Evolutionary conservation across 2,888 invertebrate genomes (phyloP), one percentile per base, ranked within the genome.

Genomic region (Macrophya annulata): DNA sequence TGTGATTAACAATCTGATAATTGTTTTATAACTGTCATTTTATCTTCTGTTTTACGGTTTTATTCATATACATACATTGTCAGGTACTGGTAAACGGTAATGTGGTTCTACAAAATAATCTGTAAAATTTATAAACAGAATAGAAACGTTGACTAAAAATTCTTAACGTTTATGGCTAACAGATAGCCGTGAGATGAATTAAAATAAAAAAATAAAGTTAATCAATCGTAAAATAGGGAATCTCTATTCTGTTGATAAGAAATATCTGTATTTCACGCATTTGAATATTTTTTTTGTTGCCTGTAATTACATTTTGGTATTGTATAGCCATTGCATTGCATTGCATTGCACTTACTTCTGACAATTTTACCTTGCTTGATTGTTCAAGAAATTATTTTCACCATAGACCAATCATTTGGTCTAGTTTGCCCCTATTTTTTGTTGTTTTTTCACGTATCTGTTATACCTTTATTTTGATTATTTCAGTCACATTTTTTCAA

Each of bases 401-500:
- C 4, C 4, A 12, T 10, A 10, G 10, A 25, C 21, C 25, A 62
- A 62, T 9, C 1, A 5, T 62, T 62, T 25, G 3, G 12, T 25
- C 12, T 25, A 62, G 62, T 62, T 43, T 74, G 45, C 45, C 43
- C 21, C 12, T 12, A 74, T 43, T 74, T 45, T 45, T n/a, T n/a
- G n/a, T n/a, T n/a, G n/a, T n/a, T n/a, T n/a, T n/a, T 8, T 21
- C n/a, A n/a, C 51, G 12, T 43, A 74, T 21, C 31, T n/a, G 21
- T 62, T 31, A 74, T 10, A 48, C 25, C 43, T 21, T 45, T 15
- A 12, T 74, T 74, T 74, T 45, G 21, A 74, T 74, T 25, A 45
- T 45, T 74, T 68, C 68, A 68, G 74, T 45, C 12, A 21, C 43
- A 12, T n/a, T 74, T 74, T 74, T 25, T 48, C 43, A 25, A 74